Evolutionary conservation across 2,888 invertebrate genomes (phyloP), one percentile per base, ranked within the genome.

Genomic region (Liodrosophila aerea): DNA sequence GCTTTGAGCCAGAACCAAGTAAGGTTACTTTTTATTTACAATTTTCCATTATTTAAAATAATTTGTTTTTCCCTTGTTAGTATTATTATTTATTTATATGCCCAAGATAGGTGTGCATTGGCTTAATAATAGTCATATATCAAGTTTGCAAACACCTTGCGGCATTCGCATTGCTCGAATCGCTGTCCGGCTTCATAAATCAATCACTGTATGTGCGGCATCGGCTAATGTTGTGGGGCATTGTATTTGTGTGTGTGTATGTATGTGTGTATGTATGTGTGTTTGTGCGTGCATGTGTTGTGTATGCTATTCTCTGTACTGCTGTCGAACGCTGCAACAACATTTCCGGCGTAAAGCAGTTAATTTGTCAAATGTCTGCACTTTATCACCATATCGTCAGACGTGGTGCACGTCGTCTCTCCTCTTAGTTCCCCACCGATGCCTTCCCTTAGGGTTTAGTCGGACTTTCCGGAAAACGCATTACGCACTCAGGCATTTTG

Each of bases 1-100:
- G 88, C 88, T 75, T 86, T 88, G 69, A 85, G 72, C 59, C 88
- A 88, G 44, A 87, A 87, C 53, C 88, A 88, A 73, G 87, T 88
- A 88, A 88, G 87, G 66, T 15, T 29, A 40, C 71, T 61, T 72
- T 47, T 45, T 67, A 60, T 61, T 50, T 59, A 11, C 33, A 12
- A 11, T 11, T 18, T 5, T 9, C 30, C 33, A 7, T 47, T 40
- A 15, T 2, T 22, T 11, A 22, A 8, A 22, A 1, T 9, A 4
- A 31, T 40, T 57, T 8, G 13, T 59, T 22, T 39, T 33, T 47
- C 43, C 13, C 7, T 18, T 11, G 16, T 31, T 22, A 16, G 44
- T 51, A 27, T 22, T 44, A 27, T 22, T 18, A 12, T 11, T 40
- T 27, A 2, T 30, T 30, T 15, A 29, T 45, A 18, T 13, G 2